These are phyloP conservation scores for Actenoides hombroni DNA, from an alignment of 2,113 vertebrate genomes.

Conservation along the genomic window DNA sequence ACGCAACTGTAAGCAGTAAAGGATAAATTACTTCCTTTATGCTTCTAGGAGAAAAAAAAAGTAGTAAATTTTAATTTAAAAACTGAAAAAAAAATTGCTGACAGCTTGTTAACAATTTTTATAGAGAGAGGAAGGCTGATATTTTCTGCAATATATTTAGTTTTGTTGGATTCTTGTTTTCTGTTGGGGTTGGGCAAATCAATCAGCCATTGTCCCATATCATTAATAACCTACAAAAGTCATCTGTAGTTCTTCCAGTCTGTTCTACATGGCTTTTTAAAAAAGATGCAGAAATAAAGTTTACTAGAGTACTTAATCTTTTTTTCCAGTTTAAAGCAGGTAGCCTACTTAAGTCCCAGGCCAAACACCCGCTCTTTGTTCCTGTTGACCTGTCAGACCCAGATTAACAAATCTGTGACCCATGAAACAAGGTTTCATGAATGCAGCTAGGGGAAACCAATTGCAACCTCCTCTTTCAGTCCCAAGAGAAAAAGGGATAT, in stretches of 20 bases:
- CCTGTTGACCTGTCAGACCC: conserved; percentile 12
- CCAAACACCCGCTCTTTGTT: conserved; percentile 1
- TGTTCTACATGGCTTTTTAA: neutral
- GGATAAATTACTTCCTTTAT: neutral
- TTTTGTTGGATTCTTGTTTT: neutral
- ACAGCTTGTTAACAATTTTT: neutral
- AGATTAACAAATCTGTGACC: conserved; percentile 60
- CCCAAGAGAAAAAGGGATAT: neutral
- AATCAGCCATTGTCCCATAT: neutral
- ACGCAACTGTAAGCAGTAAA: neutral
- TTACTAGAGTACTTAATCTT: neutral
- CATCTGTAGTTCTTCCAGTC: neutral
- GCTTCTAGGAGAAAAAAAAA: neutral
- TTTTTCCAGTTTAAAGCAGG: neutral
- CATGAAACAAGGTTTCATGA: conserved; percentile 28
- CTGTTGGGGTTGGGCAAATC: neutral
- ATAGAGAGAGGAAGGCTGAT: neutral
- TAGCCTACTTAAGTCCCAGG: conserved; percentile 11
- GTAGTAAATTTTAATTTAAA: neutral
- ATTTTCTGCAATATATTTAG: neutral
- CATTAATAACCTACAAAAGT: neutral
- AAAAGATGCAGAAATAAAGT: neutral
- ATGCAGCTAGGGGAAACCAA: neutral
- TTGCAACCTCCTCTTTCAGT: neutral
- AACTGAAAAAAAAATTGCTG: neutral